Base-by-base conservation (phyloP, 1,140 invertebrate species). In the Laupala kohalensis region DNA sequence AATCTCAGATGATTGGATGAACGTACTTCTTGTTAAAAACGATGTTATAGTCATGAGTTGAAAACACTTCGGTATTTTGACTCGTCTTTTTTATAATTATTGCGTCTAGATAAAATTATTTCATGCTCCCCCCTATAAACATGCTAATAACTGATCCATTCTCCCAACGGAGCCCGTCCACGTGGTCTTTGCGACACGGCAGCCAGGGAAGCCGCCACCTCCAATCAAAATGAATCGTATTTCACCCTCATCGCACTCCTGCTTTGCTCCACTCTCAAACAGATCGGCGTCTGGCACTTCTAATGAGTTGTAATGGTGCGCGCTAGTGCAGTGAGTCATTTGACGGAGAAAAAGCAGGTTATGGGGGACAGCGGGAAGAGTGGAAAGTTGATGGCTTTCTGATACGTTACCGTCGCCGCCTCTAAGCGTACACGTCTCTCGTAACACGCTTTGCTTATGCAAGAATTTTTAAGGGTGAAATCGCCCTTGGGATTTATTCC, bases 211-310 rank as follows among this genome's bases (percentile, higher is more conserved):
- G 19, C 37, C 29, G 67, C 28, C 67, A 68, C 67, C 67, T 68
- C 67, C 67, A 68, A 68, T 68, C 67, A 68, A 68, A 68, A 68
- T 29, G 67, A 68, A 68, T 68, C 67, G 67, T 28, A 13, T 53
- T n/a, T n/a, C n/a, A 9, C 37, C 37, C 37, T 25, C 67, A n/a
- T 3, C 67, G 9, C 25, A 27, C 67, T 19, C 67, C 24, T 25
- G 19, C 9, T 66, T 66, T 23, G 9, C 64, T 25, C 9, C 37
- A 53, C 37, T 0, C 37, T 2, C 37, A 53, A 9, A 4, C 37
- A 4, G 9, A 53, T 53, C 37, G 37, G 37, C 37, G 37, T 53
- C 37, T 19, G n/a, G n/a, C n/a, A 19, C 37, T 53, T 53, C 37
- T 53, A 53, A 53, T 53, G 37, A 53, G 37, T 53, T 53, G 37